phyloP scores from a whole-genome alignment of 1,140 invertebrate genomes.

The Zaprionus capensis region DNA sequence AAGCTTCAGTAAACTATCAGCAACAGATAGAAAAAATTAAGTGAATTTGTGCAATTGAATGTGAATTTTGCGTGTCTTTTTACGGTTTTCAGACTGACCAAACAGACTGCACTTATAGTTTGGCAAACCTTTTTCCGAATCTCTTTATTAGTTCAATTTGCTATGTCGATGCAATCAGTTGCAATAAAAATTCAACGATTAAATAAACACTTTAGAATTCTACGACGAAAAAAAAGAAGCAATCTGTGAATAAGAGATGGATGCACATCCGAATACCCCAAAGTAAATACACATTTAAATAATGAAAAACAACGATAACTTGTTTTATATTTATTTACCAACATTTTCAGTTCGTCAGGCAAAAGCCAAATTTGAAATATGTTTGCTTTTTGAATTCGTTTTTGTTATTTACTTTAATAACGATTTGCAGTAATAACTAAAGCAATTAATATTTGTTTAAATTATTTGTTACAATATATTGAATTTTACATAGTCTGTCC shows the following conservation, averaged over 20 bases:
- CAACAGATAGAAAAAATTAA: not conserved
- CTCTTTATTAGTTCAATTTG: constrained; percentile 79
- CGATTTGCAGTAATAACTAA: constrained; percentile 4
- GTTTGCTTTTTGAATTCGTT: not conserved
- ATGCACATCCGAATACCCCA: not conserved
- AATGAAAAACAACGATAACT: not conserved
- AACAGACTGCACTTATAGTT: constrained; percentile 28
- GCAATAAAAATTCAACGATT: constrained; percentile 68
- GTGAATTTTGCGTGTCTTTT: constrained; percentile 31
- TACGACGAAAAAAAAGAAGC: constrained; percentile 17
- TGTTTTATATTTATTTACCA: not conserved
- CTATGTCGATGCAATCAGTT: constrained; percentile 59
- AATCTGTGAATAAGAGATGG: not conserved
- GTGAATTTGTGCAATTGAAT: constrained; percentile 15
- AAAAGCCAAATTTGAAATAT: not conserved
- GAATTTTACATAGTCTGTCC: not conserved
- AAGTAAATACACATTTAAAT: not conserved
- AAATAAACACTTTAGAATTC: constrained; percentile 48
- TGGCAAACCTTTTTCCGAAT: constrained; percentile 55
- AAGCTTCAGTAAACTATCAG: not conserved
- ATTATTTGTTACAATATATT: not conserved
- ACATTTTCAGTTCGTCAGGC: not conserved
- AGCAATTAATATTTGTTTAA: not conserved
- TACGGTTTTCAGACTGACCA: constrained; percentile 15
- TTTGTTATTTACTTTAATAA: not conserved